Evolutionary conservation across 2,888 invertebrate species (phyloP).

Genomic region (Sacculina carcini): DNA sequence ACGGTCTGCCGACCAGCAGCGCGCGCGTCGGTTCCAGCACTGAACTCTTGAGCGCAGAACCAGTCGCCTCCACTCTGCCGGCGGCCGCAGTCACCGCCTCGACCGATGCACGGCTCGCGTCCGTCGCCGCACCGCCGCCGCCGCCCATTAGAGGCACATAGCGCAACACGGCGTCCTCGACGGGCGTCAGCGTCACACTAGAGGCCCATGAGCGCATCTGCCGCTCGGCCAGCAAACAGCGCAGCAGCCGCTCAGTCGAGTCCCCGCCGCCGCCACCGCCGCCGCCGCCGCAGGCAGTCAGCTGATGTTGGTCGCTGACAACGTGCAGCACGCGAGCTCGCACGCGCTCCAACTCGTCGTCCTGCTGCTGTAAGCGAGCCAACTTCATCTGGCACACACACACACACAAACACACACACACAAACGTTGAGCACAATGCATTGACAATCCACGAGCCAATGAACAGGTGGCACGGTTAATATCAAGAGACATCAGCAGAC

Average conservation of each 20-base stretch:
- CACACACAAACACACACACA: too few relatives aligned
- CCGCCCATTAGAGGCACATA: conserved; percentile 32
- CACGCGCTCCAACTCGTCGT: not conserved
- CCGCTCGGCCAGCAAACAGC: not conserved
- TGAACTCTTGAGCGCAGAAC: not conserved
- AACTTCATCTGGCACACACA: conserved; percentile 1
- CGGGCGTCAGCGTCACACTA: conserved; percentile 17
- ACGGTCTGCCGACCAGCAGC: not conserved
- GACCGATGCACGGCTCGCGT: conserved; percentile 17
- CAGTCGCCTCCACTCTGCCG: not conserved
- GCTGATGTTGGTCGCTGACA: not conserved
- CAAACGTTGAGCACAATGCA: too few relatives aligned
- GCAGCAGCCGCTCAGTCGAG: not conserved
- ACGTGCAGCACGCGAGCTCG: not conserved
- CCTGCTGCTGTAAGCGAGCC: not conserved
- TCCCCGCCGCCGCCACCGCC: not conserved
- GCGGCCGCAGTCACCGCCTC: conserved; percentile 8
- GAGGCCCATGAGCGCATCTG: not conserved
- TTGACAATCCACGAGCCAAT: too few relatives aligned
- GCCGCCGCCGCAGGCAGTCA: not conserved
- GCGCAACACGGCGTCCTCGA: conserved; percentile 27
- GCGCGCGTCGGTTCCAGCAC: not conserved
- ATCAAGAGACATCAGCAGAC: too few relatives aligned
- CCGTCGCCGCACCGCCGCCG: conserved; percentile 39
- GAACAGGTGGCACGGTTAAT: too few relatives aligned